Conservation (phyloP, 2,888 invertebrate genomes). For the Axea sp. region DNA sequence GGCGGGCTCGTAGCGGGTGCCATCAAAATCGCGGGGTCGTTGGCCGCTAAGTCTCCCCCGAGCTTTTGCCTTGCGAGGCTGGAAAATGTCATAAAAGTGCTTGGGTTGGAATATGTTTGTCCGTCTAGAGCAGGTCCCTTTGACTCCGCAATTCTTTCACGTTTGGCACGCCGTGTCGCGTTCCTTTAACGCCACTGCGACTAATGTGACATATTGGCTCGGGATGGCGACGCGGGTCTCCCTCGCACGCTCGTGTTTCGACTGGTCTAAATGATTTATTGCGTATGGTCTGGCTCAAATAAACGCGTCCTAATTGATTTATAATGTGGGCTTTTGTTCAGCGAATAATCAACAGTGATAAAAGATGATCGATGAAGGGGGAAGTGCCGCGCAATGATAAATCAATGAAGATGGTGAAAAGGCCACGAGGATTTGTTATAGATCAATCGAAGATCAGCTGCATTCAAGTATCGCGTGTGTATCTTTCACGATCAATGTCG, state of each 20-base stretch:
- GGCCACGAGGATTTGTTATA: too few relatives aligned
- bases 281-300: conserved; percentile 8
- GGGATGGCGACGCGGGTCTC: background rate
- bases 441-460: too few relatives aligned
- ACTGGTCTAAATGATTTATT: conserved; percentile 17
- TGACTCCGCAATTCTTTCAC: conserved; percentile 49
- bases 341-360: too few relatives aligned
- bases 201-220: conserved; percentile 30
- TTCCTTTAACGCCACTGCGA: conserved; percentile 34
- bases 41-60: conserved; percentile 49
- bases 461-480: too few relatives aligned
- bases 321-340: background rate
- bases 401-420: too few relatives aligned
- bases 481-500: too few relatives aligned
- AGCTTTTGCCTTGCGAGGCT: conserved; percentile 48
- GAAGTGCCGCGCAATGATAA: too few relatives aligned
- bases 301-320: conserved; percentile 13
- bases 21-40: conserved; percentile 32
- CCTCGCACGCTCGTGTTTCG: background rate
- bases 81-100: conserved; percentile 53
- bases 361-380: too few relatives aligned
- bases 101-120: conserved; percentile 47
- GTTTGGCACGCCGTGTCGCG: conserved; percentile 29
- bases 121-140: conserved; percentile 15
- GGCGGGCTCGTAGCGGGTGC: conserved; percentile 53